These are phyloP conservation scores for Varecia variegata DNA, from an alignment of 2,797 vertebrate species.

Conservation along the genomic window DNA sequence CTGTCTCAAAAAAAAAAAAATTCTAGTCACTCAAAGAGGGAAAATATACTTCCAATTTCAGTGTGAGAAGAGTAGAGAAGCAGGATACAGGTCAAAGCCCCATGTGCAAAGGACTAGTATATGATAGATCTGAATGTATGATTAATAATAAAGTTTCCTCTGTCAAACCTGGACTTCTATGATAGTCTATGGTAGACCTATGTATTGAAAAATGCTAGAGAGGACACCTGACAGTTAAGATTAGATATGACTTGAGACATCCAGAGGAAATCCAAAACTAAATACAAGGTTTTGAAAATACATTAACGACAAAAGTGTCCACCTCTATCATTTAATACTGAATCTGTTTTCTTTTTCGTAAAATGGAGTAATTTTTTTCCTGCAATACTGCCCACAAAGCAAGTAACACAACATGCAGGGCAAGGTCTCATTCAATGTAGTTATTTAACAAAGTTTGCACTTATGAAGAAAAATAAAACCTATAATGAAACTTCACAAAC, in stretches of 20 bases:
- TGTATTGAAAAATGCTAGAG: neutral
- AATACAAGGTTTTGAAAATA: neutral
- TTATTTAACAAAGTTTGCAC: neutral
- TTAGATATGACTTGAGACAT: neutral
- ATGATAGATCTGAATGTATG: neutral
- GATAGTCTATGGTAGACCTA: neutral
- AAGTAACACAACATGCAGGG: neutral
- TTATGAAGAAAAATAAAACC: slow-evolving; percentile 12
- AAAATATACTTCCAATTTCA: slow-evolving; percentile 10
- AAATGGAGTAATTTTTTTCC: neutral
- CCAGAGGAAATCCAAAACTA: neutral
- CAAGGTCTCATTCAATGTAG: neutral
- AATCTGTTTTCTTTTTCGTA: neutral
- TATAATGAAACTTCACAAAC: neutral
- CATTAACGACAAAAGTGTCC: neutral
- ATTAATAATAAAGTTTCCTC: neutral
- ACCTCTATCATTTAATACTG: neutral
- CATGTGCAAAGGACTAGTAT: neutral
- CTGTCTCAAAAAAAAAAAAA: neutral
- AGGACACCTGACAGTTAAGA: neutral
- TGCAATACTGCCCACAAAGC: neutral
- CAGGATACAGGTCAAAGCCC: neutral
- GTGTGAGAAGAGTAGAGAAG: neutral
- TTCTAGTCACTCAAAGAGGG: neutral
- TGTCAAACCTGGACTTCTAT: neutral